Conservation (phyloP, 2,797 vertebrate species). For the Centroberyx gerrardi region DNA sequence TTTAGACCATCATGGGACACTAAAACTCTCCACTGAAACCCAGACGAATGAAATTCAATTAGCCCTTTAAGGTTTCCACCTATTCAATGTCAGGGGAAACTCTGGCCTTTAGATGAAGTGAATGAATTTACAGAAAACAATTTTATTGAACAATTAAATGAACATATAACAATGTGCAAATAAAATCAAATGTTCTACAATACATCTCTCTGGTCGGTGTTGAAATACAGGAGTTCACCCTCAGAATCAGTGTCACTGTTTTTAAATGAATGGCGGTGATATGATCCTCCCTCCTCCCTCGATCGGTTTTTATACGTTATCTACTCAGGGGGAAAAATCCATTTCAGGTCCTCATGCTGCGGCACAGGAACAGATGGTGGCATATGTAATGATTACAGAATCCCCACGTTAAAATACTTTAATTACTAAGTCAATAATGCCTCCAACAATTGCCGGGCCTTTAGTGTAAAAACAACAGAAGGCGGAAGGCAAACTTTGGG, state of each 20-base stretch:
- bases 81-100: neutral
- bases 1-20: too few species aligned
- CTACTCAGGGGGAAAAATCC: slow-evolving; percentile 85
- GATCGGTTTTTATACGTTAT: slow-evolving; percentile 78
- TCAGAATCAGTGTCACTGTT: neutral
- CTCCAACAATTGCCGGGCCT: slow-evolving; percentile 93
- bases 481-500: slow-evolving; percentile 95
- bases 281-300: slow-evolving; percentile 28
- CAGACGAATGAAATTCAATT: too few species aligned
- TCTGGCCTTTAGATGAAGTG: neutral
- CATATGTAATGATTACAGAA: slow-evolving; percentile 98
- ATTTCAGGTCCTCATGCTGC: slow-evolving; percentile 80
- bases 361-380: slow-evolving; percentile 94
- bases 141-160: too few species aligned
- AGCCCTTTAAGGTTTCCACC: too few species aligned
- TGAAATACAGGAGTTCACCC: too few species aligned
- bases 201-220: too few species aligned
- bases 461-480: slow-evolving; percentile 99
- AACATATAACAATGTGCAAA: too few species aligned
- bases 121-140: too few species aligned
- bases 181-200: too few species aligned
- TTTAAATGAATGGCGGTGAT: slow-evolving; percentile 35
- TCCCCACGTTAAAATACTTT: slow-evolving; percentile 99
- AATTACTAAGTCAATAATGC: slow-evolving; percentile 99
- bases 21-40: too few species aligned